Evolutionary conservation across 2,888 invertebrate species (phyloP), one percentile per base, ranked within the genome.

Genomic region (Cremastinae sp.): DNA sequence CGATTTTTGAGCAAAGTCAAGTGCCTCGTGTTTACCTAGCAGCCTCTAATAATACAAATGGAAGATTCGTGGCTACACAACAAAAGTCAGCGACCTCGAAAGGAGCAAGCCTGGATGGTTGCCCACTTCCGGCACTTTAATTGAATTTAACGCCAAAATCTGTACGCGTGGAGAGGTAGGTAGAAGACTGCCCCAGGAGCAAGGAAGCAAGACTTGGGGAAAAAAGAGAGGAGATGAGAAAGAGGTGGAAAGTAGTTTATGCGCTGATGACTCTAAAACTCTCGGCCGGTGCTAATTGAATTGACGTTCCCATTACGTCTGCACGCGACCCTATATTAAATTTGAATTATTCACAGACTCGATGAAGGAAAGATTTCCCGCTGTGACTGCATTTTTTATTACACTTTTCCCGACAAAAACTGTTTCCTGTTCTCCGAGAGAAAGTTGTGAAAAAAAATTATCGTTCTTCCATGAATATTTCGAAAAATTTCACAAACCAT

Each of bases 261-360:
- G 79, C 75, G 72, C 79, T 82, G 81, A 82, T 81, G 81, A 79
- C 76, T 79, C 78, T 66, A 74, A 78, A 78, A 80, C 72, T 74
- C 75, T 53, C 18, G 61, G 59, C 65, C 18, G 53, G 66, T 71
- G 76, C 81, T 84, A 81, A 84, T 82, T 82, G 81, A 83, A 83
- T 84, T 82, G 81, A 81, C 80, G 75, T 82, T 84, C 78, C 77
- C 81, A 84, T 84, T 83, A 83, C 78, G 77, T 74, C 74, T 72
- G 78, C 79, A 80, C 79, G 80, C 80, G 78, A 81, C 79, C 79
- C 78, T n/a, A n/a, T 80, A 79, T 79, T 79, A 82, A 84, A 81
- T 81, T 78, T 78, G 74, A 81, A 83, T 81, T 81, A 81, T 78
- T 81, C 74, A 74, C 69, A 18, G 41, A 47, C 49, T 41, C 53